Percentiles rank a stretch among this genome's conserved stretches.
phyloP scores from a whole-genome alignment of 2,113 vertebrate species.

The Stigmatopora argus region DNA sequence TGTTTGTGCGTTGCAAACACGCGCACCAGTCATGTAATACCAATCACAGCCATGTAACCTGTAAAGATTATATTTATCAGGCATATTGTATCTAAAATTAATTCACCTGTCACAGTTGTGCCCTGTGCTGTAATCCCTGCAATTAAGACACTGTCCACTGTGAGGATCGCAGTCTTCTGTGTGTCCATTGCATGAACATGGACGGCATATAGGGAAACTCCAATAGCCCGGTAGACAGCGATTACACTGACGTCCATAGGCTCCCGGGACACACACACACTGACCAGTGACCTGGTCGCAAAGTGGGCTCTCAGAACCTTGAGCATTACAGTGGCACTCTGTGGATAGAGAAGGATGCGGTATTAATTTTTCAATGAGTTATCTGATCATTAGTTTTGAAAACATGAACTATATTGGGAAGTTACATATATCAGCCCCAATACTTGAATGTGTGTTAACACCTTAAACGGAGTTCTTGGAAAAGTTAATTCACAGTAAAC shows the following conservation, averaged over 20 bases:
- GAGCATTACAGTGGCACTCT: constrained; percentile 84
- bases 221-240: constrained; percentile 84
- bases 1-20: too few relatives aligned
- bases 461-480: too few relatives aligned
- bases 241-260: constrained; percentile 82
- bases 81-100: background rate
- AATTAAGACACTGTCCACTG: constrained; percentile 79
- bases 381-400: background rate
- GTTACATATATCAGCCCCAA: too few relatives aligned
- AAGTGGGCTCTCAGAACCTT: constrained; percentile 78
- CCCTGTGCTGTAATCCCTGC: constrained; percentile 80
- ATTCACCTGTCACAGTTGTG: constrained; percentile 84
- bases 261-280: constrained; percentile 81
- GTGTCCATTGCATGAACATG: constrained; percentile 88
- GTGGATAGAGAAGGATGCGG: constrained; percentile 6
- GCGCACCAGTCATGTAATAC: too few relatives aligned
- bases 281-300: constrained; percentile 82
- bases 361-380: background rate
- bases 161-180: constrained; percentile 75
- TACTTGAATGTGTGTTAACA: too few relatives aligned
- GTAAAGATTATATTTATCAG: too few relatives aligned
- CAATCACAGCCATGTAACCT: too few relatives aligned
- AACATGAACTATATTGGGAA: too few relatives aligned
- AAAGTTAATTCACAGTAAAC: too few relatives aligned
- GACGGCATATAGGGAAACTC: constrained; percentile 88